Conservation (phyloP, 2,888 invertebrate genomes). For the Stratiomys singularior region DNA sequence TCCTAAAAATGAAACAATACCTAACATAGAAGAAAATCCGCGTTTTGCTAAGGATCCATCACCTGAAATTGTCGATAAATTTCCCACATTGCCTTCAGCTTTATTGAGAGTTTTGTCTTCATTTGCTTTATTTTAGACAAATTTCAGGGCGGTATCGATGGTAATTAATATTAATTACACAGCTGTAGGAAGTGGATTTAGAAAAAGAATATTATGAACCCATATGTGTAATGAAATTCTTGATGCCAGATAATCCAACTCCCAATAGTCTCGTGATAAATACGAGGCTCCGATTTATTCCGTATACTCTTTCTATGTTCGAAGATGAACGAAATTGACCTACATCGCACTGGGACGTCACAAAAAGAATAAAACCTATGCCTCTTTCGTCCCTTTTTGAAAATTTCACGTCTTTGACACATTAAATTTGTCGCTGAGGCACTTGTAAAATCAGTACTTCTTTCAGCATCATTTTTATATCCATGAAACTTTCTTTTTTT, state of each 20-base stretch:
- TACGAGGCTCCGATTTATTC: not conserved
- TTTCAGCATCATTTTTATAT: constrained; percentile 7
- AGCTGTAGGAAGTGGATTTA: not conserved
- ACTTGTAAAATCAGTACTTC: constrained; percentile 31
- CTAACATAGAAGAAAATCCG: not conserved
- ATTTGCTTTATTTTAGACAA: not conserved
- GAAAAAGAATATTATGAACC: not conserved
- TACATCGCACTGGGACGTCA: not conserved
- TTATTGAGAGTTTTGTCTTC: not conserved
- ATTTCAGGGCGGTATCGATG: not conserved
- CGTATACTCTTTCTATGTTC: constrained; percentile 10
- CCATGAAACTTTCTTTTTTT: constrained; percentile 8
- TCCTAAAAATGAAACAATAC: constrained; percentile 14
- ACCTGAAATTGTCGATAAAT: constrained; percentile 8
- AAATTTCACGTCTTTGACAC: constrained; percentile 34
- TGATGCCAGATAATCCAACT: constrained; percentile 2
- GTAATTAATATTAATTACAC: not conserved
- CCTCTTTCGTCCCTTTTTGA: constrained; percentile 12
- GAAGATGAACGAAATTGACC: constrained; percentile 14
- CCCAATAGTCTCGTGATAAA: constrained; percentile 2
- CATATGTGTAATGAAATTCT: constrained; percentile 1
- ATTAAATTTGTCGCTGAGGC: constrained; percentile 26
- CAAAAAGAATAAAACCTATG: not conserved
- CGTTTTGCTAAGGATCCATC: not conserved
- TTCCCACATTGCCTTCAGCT: not conserved